A percentile compares a stretch with the other conserved stretches of the same genome.
phyloP scores from a whole-genome alignment of 2,797 vertebrate genomes.

The Pitangus sulphuratus region DNA sequence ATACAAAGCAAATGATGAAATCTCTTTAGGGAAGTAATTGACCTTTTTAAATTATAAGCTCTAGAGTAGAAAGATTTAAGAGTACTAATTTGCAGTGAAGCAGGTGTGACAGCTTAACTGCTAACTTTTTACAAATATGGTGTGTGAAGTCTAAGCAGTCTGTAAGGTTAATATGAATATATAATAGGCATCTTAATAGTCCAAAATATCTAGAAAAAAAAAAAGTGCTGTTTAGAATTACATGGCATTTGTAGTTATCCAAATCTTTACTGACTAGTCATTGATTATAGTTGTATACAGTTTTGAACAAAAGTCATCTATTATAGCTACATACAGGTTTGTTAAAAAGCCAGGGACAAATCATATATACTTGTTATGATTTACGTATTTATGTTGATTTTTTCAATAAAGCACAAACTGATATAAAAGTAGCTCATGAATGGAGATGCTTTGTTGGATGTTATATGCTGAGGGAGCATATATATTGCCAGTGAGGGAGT shows the following conservation, averaged over 20 bases:
- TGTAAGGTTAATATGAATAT: neutral
- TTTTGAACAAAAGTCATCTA: neutral
- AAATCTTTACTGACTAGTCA: neutral
- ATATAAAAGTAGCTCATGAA: neutral
- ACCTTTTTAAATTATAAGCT: conserved; percentile 45
- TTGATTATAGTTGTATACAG: neutral
- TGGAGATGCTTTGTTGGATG: neutral
- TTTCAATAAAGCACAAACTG: neutral
- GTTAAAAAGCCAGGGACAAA: neutral
- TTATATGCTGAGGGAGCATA: neutral
- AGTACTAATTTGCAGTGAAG: conserved; percentile 12
- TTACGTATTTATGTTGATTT: neutral
- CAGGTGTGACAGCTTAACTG: conserved; percentile 49
- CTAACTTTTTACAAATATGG: neutral
- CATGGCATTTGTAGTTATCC: neutral
- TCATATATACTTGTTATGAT: neutral
- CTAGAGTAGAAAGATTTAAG: neutral
- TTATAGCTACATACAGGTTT: neutral
- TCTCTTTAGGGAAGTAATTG: conserved; percentile 48
- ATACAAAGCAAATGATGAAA: conserved; percentile 38
- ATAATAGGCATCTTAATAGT: neutral
- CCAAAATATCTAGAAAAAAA: neutral
- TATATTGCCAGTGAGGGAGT: neutral
- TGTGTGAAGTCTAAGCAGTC: neutral
- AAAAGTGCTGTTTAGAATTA: neutral